phyloP scores from a whole-genome alignment of 2,113 vertebrate genomes.

The Tragelaphus imberbis region DNA sequence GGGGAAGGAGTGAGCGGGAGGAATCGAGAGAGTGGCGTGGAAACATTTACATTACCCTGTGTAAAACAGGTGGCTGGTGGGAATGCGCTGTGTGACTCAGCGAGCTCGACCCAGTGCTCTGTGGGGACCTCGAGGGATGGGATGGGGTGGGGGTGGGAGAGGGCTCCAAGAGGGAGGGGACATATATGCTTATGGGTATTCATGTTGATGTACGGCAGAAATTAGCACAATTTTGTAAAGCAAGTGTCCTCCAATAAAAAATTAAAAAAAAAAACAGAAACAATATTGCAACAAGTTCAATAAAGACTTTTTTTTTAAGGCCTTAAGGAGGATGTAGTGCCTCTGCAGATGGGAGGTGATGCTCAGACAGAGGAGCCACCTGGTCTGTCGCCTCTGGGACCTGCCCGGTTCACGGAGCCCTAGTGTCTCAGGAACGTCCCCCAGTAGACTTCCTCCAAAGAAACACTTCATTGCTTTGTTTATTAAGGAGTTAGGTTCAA shows the following conservation, averaged over 20 bases:
- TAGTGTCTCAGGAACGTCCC: background rate
- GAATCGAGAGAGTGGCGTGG: background rate
- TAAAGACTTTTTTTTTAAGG: background rate
- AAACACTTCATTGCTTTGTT: background rate
- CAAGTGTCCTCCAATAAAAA: background rate
- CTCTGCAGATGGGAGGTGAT: background rate
- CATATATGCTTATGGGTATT: accelerated
- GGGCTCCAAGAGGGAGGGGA: background rate
- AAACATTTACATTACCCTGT: accelerated
- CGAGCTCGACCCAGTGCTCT: background rate
- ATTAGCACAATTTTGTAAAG: background rate
- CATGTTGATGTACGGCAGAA: accelerated
- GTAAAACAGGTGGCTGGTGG: background rate
- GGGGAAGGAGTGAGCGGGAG: background rate
- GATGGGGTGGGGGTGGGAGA: background rate
- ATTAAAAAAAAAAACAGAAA: background rate
- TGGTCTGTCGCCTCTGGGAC: background rate
- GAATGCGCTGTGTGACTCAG: accelerated
- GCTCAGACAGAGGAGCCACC: too few relatives aligned
- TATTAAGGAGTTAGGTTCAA: background rate
- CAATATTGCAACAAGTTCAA: background rate
- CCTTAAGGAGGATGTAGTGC: background rate
- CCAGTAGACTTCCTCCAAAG: background rate
- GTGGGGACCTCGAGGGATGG: accelerated
- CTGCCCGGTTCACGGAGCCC: background rate